A percentile compares a stretch with the other conserved stretches of the same genome.
Conservation (phyloP, 2,113 vertebrate species). For the Eupsittula cactorum region DNA sequence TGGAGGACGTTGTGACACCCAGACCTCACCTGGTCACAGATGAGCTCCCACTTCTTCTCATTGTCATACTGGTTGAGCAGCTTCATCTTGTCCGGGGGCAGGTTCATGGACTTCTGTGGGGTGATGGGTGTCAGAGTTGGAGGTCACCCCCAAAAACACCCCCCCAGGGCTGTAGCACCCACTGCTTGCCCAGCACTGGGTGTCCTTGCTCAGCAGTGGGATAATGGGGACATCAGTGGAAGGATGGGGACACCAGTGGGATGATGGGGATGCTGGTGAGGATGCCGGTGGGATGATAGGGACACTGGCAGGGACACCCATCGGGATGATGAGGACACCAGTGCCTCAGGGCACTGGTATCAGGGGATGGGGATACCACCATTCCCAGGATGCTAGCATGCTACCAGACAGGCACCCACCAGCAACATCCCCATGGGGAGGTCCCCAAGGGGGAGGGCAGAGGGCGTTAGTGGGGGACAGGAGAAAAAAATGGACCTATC, state of each 20-base stretch:
- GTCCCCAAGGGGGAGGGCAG: fast-evolving
- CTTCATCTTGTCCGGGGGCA: slow-evolving; percentile 93
- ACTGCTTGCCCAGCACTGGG: neutral
- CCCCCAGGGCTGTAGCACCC: neutral
- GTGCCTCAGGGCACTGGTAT: neutral
- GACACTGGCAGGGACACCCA: neutral
- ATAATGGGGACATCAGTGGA: neutral
- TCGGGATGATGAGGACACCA: neutral
- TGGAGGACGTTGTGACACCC: fast-evolving
- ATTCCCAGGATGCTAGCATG: neutral
- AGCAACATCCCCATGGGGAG: neutral
- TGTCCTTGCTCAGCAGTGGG: neutral
- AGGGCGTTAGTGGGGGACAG: neutral
- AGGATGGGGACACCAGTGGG: neutral
- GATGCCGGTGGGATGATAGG: neutral
- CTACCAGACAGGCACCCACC: neutral
- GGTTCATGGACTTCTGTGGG: slow-evolving; percentile 91
- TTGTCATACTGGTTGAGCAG: slow-evolving; percentile 92
- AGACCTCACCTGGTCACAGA: slow-evolving; percentile 88
- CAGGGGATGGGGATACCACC: neutral
- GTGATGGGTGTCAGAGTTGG: neutral
- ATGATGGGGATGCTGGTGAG: fast-evolving
- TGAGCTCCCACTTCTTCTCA: slow-evolving; percentile 97
- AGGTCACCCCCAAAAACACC: neutral
- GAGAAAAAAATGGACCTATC: neutral